Evolutionary conservation across 1,140 invertebrate species (phyloP), one percentile per base, ranked within the genome.

Genomic region (Steinernema khuongi): DNA sequence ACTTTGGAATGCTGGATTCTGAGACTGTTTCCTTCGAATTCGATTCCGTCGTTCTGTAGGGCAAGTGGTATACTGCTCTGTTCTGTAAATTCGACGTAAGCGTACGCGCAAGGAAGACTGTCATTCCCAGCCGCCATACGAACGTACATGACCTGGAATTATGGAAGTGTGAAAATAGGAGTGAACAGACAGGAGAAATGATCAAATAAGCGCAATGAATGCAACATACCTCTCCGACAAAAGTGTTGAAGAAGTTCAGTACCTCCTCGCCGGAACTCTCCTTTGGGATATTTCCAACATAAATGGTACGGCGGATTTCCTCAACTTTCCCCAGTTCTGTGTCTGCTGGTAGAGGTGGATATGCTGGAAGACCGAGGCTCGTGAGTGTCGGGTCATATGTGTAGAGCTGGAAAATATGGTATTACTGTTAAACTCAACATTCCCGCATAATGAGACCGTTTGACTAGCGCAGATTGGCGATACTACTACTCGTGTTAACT

Each of bases 11-110:
- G 84, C 71, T 81, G 81, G 41, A 85, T 84, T 73, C 83, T 83
- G 69, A 69, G 79, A 82, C 31, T 30, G 2, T 67, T 43, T 14
- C 90, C 90, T 73, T 90, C 90, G 67, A 93, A 88, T 79, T 87
- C 85, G 28, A 87, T 89, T 18, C 93, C 94, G 88, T 95, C 95
- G 78, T 94, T 91, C 31, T 88, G 87, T 0, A 99, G 86, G 1
- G 93, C 96, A 74, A 91, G 89, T 1, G 95, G 88, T 28, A 99
- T 90, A 79, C 91, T 91, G 17, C 90, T 89, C 85, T 98, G 95
- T 79, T 97, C 94, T 26, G 92, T 91, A 83, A 97, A 94, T 86
- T 99, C 96, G 71, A 99, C 89, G 77, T 97, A 89, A 4, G 93
- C 93, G 22, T 84, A 81, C 30, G 89, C 87, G 31, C 90, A 88